Conservation (phyloP, 2,797 vertebrate species). For the Sebastes trivittatus region DNA sequence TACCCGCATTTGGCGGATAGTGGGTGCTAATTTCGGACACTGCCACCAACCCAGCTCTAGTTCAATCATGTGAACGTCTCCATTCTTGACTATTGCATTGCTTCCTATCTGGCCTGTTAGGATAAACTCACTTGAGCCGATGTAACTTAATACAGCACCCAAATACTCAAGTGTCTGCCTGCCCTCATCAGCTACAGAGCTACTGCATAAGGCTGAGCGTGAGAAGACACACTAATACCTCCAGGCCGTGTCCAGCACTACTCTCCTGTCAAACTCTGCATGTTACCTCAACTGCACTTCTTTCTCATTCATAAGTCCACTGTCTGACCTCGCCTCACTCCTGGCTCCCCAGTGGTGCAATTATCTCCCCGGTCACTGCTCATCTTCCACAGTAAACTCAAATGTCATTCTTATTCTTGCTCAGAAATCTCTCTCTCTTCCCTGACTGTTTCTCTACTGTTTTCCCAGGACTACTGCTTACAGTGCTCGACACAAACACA, state of each 20-base stretch:
- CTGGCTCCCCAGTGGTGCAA: conserved; percentile 15
- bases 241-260: background rate
- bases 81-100: background rate
- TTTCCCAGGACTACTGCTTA: background rate
- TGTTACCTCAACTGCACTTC: background rate
- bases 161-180: background rate
- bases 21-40: too few species aligned
- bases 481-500: background rate
- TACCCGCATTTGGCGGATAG: too few species aligned
- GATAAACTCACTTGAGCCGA: background rate
- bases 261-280: conserved; percentile 6
- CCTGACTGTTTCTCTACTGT: background rate
- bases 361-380: conserved; percentile 17
- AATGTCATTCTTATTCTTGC: background rate
- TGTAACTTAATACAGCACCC: background rate
- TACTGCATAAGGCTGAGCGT: background rate
- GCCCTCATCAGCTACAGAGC: background rate
- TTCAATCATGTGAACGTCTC: background rate
- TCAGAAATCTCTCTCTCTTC: background rate
- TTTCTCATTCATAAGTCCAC: conserved; percentile 6
- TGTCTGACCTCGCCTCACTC: conserved; percentile 3
- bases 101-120: background rate
- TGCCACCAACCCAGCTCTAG: background rate
- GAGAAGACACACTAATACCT: conserved; percentile 13
- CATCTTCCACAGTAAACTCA: background rate